These are phyloP conservation scores for Linurgus olivaceus DNA, from an alignment of 2,797 vertebrate genomes.

Conservation along the genomic window DNA sequence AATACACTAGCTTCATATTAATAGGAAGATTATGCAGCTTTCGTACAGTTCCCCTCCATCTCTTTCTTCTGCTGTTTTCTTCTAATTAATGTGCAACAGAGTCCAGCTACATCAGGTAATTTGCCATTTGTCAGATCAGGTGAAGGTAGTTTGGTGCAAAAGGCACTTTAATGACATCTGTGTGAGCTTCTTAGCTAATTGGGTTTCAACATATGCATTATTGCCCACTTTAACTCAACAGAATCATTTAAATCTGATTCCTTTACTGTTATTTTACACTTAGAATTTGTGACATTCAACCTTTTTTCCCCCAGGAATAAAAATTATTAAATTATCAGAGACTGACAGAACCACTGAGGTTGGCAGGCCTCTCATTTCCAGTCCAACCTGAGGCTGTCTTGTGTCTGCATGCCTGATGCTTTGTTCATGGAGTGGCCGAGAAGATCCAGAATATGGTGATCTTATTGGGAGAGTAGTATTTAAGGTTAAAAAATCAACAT, in stretches of 20 bases:
- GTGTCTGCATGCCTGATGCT: neutral
- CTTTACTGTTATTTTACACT: neutral
- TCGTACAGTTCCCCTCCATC: neutral
- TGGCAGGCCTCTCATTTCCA: neutral
- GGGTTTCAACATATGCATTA: constrained; percentile 1
- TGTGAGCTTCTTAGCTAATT: constrained; percentile 51
- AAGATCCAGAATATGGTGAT: neutral
- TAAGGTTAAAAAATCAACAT: neutral
- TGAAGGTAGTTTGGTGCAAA: neutral
- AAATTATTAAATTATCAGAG: constrained; percentile 22
- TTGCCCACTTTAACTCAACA: constrained; percentile 12
- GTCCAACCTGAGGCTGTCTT: neutral
- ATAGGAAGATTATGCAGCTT: neutral
- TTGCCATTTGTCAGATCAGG: constrained; percentile 17
- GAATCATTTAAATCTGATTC: constrained; percentile 35
- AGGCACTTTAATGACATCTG: constrained; percentile 23
- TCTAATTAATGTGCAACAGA: constrained; percentile 44
- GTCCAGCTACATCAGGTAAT: constrained; percentile 16
- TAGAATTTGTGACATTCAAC: neutral
- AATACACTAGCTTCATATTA: neutral
- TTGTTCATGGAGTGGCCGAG: neutral
- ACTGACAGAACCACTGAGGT: neutral
- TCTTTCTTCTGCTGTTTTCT: constrained; percentile 29
- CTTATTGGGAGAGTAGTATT: neutral
- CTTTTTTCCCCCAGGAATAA: neutral